phyloP scores from a whole-genome alignment of 2,888 invertebrate species.

The Limnephilus rhombicus region DNA sequence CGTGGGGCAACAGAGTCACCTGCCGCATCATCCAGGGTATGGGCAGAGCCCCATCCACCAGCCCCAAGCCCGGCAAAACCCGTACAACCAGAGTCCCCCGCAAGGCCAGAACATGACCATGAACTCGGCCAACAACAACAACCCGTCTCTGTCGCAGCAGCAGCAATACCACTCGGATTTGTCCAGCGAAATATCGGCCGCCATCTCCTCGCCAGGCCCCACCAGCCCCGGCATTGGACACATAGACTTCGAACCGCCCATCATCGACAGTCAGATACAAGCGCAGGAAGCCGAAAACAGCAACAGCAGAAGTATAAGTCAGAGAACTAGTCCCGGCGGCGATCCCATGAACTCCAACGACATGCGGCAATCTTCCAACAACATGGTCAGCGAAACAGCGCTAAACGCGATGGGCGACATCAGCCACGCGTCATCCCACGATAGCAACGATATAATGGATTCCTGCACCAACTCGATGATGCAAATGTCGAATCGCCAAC shows the following conservation, averaged over 20 bases:
- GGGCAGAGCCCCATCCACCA: conserved; percentile 67
- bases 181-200: conserved; percentile 87
- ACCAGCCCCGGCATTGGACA: conserved; percentile 83
- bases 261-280: conserved; percentile 67
- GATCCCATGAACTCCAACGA: conserved; percentile 75
- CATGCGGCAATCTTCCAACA: conserved; percentile 70
- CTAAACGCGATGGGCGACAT: conserved; percentile 67
- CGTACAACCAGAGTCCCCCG: conserved; percentile 69
- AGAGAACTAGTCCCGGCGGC: conserved; percentile 71
- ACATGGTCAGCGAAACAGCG: conserved; percentile 67
- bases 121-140: conserved; percentile 62
- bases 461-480: conserved; percentile 66
- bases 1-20: conserved; percentile 35
- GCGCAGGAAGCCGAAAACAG: conserved; percentile 64
- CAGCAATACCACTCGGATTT: conserved; percentile 82
- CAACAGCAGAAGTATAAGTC: conserved; percentile 67
- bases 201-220: conserved; percentile 85
- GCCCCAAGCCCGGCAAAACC: conserved; percentile 68
- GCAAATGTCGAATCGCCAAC: conserved; percentile 66
- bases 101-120: conserved; percentile 69
- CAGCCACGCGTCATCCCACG: conserved; percentile 65
- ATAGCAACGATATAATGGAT: conserved; percentile 66
- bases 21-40: conserved; percentile 67
- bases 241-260: conserved; percentile 86
- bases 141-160: conserved; percentile 53